Evolutionary conservation across 2,797 vertebrate species (phyloP).

Genomic region (Anguilla pacifica): DNA sequence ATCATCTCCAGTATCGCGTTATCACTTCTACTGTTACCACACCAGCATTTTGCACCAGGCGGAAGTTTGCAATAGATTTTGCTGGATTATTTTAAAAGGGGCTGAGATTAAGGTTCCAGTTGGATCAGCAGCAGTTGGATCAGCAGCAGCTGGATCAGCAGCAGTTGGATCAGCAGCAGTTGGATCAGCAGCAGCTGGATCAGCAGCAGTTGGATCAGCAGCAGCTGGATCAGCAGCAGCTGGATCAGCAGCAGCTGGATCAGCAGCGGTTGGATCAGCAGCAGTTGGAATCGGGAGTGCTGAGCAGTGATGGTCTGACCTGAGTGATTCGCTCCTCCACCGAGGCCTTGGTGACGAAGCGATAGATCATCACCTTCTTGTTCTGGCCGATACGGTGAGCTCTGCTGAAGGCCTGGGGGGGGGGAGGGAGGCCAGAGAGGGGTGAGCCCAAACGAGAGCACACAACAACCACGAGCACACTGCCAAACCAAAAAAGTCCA

Average conservation of each 20-base stretch:
- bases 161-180: too few relatives aligned
- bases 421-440: background rate
- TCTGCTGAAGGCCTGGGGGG: constrained; percentile 92
- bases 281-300: background rate
- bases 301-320: constrained; percentile 54
- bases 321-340: constrained; percentile 97
- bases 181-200: too few relatives aligned
- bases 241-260: too few relatives aligned
- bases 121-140: background rate
- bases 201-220: too few relatives aligned
- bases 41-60: background rate
- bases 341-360: constrained; percentile 96
- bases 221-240: background rate
- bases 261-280: too few relatives aligned
- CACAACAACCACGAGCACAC: background rate
- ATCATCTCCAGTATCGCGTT: background rate
- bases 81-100: background rate
- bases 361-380: constrained; percentile 99
- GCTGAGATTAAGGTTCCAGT: background rate
- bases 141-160: too few relatives aligned
- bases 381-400: constrained; percentile 98
- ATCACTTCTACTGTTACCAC: background rate
- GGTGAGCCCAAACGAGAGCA: background rate
- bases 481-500: background rate
- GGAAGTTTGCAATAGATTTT: background rate